Percentiles rank a stretch among this genome's conserved stretches.
Conservation (phyloP, 1,140 invertebrate species). For the Homalodisca vitripennis region DNA sequence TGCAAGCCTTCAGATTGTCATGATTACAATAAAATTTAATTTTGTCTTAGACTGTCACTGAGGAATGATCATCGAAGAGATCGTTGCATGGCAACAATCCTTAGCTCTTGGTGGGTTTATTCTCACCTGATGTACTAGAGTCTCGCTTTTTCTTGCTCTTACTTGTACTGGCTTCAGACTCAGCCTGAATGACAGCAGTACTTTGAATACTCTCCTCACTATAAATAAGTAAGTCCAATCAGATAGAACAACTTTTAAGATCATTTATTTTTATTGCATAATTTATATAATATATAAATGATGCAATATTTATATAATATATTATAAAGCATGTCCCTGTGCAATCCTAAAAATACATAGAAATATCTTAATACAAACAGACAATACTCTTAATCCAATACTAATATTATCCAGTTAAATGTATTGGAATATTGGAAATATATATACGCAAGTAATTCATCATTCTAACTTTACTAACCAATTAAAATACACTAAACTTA, state of each 20-base stretch:
- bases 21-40: no score
- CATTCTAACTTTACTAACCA: no score
- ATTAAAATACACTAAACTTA: no score
- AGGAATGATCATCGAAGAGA: no score
- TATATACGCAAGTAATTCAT: no score
- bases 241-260: not conserved
- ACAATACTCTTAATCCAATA: not conserved
- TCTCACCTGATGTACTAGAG: not conserved
- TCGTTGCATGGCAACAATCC: no score
- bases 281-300: not conserved
- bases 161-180: slow-evolving; percentile 3
- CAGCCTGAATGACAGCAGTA: not conserved
- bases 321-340: not conserved
- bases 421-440: no score
- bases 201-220: slow-evolving; percentile 5
- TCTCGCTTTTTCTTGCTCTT: slow-evolving; percentile 9
- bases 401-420: not conserved
- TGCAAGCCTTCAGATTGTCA: no score
- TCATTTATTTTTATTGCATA: not conserved
- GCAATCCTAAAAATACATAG: not conserved
- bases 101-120: no score
- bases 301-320: not conserved
- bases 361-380: not conserved
- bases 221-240: not conserved
- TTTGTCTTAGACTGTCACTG: no score